Evolutionary conservation across 2,888 invertebrate genomes (phyloP), one percentile per base, ranked within the genome.

Genomic region (Drosophila fulvimacula): DNA sequence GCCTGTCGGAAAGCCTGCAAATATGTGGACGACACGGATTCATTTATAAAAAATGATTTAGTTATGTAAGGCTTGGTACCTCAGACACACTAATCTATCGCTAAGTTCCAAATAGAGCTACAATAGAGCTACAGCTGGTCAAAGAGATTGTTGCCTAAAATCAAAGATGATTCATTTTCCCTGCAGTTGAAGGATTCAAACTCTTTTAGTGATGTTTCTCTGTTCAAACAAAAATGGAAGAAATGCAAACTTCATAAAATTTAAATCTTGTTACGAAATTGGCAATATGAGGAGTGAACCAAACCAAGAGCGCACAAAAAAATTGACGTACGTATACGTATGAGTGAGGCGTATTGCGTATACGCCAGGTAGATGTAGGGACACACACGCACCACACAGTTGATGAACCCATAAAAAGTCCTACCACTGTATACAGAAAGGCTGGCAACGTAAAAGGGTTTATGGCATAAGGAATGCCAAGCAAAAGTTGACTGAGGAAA

Each of bases 201-300:
- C 11, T 6, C 27, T 5, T 27, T 27, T 27, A 27, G 27, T 7
- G 6, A 30, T 2, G 24, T 24, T 24, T 24, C 4, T 24, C 24
- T 24, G 24, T 4, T 17, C n/a, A 39, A 19, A 10, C 39, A 41
- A 19, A 41, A 41, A 41, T 19, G 2, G 11, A 15, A n/a, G 38
- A 38, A n/a, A 30, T 38, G 38, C 9, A 39, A 70, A 58, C 27
- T 71, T 63, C 10, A 60, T 51, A 21, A 66, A 60, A 60, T 30
- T 65, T 36, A 39, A 48, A 17, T 46, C 46, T 56, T 56, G 46
- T 46, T 46, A 27, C 19, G 36, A 59, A 56, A 57, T 64, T 48
- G 34, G n/a, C 46, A 46, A 65, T 48, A 17, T 6, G 48, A 30
- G 30, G 17, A 30, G 17, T 3, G 49, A 60, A 57, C n/a, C 6